phyloP scores from a whole-genome alignment of 2,113 vertebrate species.

The Azemiops feae region DNA sequence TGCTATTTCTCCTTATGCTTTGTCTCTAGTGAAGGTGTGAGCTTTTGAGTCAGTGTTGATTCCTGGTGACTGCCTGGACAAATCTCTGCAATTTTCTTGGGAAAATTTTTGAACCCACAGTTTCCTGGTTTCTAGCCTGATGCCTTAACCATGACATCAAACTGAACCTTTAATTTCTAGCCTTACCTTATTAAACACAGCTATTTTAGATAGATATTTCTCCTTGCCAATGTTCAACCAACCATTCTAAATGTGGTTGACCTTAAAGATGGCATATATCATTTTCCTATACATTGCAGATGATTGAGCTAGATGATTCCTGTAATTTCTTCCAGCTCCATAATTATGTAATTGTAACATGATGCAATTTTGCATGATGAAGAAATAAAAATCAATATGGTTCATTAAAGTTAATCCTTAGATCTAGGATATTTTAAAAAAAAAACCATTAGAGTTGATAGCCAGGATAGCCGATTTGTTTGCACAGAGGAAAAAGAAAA shows the following conservation, averaged over 20 bases:
- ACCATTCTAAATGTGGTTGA: background rate
- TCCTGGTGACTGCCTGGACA: background rate
- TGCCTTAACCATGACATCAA: background rate
- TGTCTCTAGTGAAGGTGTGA: background rate
- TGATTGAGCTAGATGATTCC: background rate
- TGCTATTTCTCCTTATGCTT: conserved; percentile 11
- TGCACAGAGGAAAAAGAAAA: background rate
- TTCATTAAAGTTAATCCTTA: conserved; percentile 4
- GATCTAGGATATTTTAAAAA: background rate
- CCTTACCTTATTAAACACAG: background rate
- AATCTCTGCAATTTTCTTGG: background rate
- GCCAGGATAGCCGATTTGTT: background rate
- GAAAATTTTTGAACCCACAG: background rate
- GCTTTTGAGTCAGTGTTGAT: background rate
- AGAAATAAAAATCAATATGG: conserved; percentile 3
- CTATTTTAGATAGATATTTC: conserved; percentile 14
- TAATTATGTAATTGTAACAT: background rate
- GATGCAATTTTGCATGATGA: conserved; percentile 8
- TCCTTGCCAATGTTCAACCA: background rate
- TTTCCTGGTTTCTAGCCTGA: background rate
- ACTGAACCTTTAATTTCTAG: conserved; percentile 15
- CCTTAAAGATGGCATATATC: background rate
- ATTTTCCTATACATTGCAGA: background rate
- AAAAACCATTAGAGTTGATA: background rate
- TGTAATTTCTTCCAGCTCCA: background rate